A percentile compares a stretch with the other conserved stretches of the same genome.
These are phyloP conservation scores for Brenthis daphne DNA, from an alignment of 2,888 invertebrate genomes.

Conservation along the genomic window DNA sequence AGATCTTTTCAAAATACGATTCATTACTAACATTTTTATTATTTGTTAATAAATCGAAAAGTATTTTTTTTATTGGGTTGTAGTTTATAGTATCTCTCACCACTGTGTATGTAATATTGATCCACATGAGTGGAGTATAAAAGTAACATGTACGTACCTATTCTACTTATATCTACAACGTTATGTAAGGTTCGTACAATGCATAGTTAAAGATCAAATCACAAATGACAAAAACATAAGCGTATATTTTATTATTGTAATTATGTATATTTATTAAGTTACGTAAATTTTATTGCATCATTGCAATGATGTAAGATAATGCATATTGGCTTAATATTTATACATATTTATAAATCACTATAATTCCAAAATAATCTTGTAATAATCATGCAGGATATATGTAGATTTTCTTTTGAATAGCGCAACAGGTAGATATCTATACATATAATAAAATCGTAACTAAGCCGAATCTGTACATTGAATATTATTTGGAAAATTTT, in stretches of 20 bases:
- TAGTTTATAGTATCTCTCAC: too few species aligned
- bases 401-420: too few species aligned
- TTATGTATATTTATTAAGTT: not conserved
- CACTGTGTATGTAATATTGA: not conserved
- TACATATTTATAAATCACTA: too few species aligned
- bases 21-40: too few species aligned
- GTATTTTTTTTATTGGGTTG: not conserved
- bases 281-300: not conserved
- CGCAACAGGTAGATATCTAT: not conserved
- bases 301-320: too few species aligned
- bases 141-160: not conserved
- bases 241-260: not conserved
- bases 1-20: too few species aligned
- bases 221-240: not conserved
- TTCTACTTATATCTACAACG: not conserved
- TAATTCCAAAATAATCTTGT: too few species aligned
- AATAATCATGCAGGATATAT: too few species aligned
- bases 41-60: not conserved
- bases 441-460: too few species aligned
- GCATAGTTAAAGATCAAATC: constrained; percentile 7
- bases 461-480: too few species aligned
- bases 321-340: too few species aligned
- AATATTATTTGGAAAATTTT: too few species aligned
- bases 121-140: not conserved
- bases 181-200: constrained; percentile 17